A percentile compares a stretch with the other conserved stretches of the same genome.
These are phyloP conservation scores for Sporophila hypoxantha DNA, from an alignment of 2,113 vertebrate species.

Conservation along the genomic window DNA sequence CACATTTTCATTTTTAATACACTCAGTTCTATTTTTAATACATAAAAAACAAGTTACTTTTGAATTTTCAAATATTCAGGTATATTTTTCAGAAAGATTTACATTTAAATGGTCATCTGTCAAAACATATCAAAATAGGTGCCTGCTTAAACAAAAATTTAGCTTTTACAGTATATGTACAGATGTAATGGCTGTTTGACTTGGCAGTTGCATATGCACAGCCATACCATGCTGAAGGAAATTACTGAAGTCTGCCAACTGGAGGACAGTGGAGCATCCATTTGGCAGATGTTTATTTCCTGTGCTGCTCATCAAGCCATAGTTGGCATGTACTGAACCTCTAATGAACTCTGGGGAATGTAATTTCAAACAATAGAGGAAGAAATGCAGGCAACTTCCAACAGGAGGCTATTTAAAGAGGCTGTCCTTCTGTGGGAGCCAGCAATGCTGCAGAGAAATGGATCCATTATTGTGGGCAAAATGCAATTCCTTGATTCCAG, in stretches of 20 bases:
- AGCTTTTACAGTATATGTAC: background rate
- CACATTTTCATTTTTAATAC: background rate
- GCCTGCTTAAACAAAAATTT: background rate
- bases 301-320: background rate
- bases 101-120: background rate
- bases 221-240: background rate
- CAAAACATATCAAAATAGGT: background rate
- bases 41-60: background rate
- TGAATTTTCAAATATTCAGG: background rate
- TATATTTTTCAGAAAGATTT: constrained; percentile 18
- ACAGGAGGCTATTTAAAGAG: background rate
- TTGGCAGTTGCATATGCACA: background rate
- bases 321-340: background rate
- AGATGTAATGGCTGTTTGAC: background rate
- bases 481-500: background rate
- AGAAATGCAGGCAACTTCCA: background rate
- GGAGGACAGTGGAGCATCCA: background rate
- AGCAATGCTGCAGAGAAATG: background rate
- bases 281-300: constrained; percentile 29
- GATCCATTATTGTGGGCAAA: background rate
- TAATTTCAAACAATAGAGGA: background rate
- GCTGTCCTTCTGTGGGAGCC: background rate
- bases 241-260: background rate
- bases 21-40: background rate
- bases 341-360: background rate